phyloP scores from a whole-genome alignment of 1,140 invertebrate genomes.

The Cotesia chilonis region DNA sequence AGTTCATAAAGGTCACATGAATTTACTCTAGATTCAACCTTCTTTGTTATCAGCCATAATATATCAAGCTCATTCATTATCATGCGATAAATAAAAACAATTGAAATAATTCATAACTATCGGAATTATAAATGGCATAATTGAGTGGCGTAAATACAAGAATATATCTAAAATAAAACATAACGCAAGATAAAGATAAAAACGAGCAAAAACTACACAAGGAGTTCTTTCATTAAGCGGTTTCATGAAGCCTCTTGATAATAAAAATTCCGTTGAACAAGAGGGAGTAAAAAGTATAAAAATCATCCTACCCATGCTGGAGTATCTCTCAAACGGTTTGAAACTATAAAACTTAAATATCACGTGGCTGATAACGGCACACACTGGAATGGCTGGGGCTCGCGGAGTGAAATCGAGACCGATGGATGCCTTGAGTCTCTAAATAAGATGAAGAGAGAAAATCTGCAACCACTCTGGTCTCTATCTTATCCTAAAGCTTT shows the following conservation, averaged over 20 bases:
- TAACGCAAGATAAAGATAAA: neutral
- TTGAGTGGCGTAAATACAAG: neutral
- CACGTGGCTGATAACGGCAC: conserved; percentile 31
- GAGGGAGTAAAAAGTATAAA: conserved; percentile 40
- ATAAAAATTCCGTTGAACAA: conserved; percentile 48
- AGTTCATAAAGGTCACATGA: no score
- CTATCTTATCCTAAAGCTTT: neutral
- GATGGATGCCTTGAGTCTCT: neutral
- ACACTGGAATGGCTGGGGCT: neutral
- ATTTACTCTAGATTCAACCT: no score
- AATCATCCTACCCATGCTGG: neutral
- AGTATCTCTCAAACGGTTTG: conserved; percentile 36
- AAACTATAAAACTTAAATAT: conserved; percentile 50
- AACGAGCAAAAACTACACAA: conserved; percentile 49
- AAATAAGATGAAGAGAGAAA: neutral
- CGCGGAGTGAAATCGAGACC: conserved; percentile 18
- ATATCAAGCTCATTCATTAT: no score
- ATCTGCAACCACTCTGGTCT: neutral
- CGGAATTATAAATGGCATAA: neutral
- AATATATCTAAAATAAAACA: neutral
- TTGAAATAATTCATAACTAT: no score
- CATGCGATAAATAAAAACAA: no score
- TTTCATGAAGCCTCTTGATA: conserved; percentile 41
- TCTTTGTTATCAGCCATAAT: no score
- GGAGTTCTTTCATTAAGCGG: conserved; percentile 55